A percentile compares a stretch with the other conserved stretches of the same genome.
These are phyloP conservation scores for Ips typographus DNA, from an alignment of 1,140 invertebrate species.

Conservation along the genomic window DNA sequence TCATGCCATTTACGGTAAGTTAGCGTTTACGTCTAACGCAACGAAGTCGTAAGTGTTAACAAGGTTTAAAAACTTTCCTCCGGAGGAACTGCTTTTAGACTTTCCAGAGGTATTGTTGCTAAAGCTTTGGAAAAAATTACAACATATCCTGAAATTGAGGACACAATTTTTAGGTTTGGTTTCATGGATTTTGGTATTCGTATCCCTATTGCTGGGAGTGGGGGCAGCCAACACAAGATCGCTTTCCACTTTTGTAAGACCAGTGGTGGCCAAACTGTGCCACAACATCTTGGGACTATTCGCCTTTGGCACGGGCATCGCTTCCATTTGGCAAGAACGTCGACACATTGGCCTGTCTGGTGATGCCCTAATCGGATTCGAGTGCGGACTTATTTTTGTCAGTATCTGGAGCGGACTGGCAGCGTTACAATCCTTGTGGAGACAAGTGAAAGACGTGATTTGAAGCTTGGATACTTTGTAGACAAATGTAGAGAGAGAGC, in stretches of 20 bases:
- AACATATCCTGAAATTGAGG: too few relatives aligned
- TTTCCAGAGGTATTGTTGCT: too few relatives aligned
- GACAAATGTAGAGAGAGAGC: too few relatives aligned
- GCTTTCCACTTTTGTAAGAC: constrained; percentile 19
- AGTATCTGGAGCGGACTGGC: constrained; percentile 28
- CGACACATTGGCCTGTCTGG: not conserved
- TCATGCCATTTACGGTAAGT: constrained; percentile 20
- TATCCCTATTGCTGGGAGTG: constrained; percentile 26
- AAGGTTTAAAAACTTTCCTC: not conserved
- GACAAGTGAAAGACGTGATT: constrained; percentile 18
- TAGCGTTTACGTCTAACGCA: not conserved
- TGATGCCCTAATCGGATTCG: not conserved
- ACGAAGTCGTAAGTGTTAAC: too few relatives aligned
- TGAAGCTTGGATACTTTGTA: not conserved
- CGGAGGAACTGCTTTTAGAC: not conserved
- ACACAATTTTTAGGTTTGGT: constrained; percentile 23
- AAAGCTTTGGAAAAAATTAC: too few relatives aligned
- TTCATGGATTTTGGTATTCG: constrained; percentile 29
- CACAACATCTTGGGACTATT: constrained; percentile 34
- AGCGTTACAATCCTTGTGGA: constrained; percentile 27
- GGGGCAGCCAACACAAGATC: constrained; percentile 22
- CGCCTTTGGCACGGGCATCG: constrained; percentile 27
- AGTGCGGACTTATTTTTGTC: constrained; percentile 11
- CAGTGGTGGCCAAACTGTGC: constrained; percentile 26
- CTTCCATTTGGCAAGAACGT: constrained; percentile 2